These are phyloP conservation scores for Alexandromys fortis DNA, from an alignment of 2,113 vertebrate species.

Conservation along the genomic window DNA sequence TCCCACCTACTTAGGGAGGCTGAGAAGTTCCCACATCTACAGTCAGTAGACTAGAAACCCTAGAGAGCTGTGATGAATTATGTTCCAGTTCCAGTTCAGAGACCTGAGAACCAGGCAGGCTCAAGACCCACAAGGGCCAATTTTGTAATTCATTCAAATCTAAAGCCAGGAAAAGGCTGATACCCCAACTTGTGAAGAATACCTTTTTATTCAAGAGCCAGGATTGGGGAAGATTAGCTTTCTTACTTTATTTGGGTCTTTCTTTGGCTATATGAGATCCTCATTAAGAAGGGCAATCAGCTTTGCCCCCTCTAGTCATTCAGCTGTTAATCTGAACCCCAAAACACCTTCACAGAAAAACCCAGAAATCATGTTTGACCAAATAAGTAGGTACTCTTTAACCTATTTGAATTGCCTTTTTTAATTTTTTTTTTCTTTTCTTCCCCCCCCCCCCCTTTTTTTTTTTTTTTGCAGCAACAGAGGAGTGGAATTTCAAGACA, in stretches of 20 bases:
- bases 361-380: neutral
- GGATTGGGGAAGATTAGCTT: neutral
- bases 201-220: neutral
- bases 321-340: neutral
- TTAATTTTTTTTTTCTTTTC: neutral
- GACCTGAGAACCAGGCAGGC: neutral
- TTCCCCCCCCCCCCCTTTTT: too few relatives aligned
- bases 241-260: conserved; percentile 7
- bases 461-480: neutral
- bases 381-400: neutral
- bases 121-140: neutral
- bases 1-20: neutral
- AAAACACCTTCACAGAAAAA: neutral
- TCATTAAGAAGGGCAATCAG: neutral
- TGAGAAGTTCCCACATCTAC: neutral
- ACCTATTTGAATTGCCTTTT: neutral
- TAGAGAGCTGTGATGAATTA: neutral
- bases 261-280: neutral
- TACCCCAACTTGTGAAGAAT: neutral
- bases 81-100: neutral
- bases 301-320: neutral
- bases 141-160: neutral
- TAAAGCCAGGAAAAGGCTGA: neutral
- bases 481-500: too few relatives aligned
- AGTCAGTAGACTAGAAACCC: neutral